These are phyloP conservation scores for Rhodophaea formosa DNA, from an alignment of 2,888 invertebrate species.

Conservation along the genomic window DNA sequence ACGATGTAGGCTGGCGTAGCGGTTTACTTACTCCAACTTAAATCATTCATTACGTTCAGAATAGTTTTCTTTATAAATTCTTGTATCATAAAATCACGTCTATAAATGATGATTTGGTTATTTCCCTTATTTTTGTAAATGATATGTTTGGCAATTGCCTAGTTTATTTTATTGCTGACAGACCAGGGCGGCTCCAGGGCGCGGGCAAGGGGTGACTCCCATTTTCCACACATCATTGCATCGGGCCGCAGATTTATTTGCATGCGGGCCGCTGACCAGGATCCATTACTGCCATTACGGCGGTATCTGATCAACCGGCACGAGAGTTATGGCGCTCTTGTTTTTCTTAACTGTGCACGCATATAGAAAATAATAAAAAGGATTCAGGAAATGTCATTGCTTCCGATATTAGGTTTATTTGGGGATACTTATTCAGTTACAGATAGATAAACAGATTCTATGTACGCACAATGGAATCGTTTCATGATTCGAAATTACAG, in stretches of 20 bases:
- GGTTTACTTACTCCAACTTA: too few relatives aligned
- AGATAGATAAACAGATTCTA: too few relatives aligned
- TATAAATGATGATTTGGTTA: not conserved
- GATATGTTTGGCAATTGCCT: conserved; percentile 7
- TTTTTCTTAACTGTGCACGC: conserved; percentile 67
- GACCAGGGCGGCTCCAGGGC: conserved; percentile 19
- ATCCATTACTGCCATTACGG: conserved; percentile 80
- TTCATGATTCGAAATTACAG: too few relatives aligned
- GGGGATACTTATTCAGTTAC: not conserved
- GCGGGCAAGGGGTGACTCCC: conserved; percentile 67
- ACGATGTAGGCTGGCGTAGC: too few relatives aligned
- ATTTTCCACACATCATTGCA: conserved; percentile 82
- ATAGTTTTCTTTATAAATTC: too few relatives aligned
- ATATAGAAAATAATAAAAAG: conserved; percentile 57
- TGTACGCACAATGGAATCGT: too few relatives aligned
- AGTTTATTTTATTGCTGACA: conserved; percentile 11
- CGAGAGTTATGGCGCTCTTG: conserved; percentile 77
- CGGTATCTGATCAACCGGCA: conserved; percentile 77
- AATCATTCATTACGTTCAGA: too few relatives aligned
- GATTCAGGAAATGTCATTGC: conserved; percentile 67
- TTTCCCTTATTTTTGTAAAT: not conserved
- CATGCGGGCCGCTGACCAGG: conserved; percentile 82
- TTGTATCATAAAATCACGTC: not conserved
- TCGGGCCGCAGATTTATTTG: conserved; percentile 81
- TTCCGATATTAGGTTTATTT: conserved; percentile 66